Evolutionary conservation across 2,113 vertebrate genomes (phyloP), one percentile per base, ranked within the genome.

Genomic region (Nerophis lumbriciformis): DNA sequence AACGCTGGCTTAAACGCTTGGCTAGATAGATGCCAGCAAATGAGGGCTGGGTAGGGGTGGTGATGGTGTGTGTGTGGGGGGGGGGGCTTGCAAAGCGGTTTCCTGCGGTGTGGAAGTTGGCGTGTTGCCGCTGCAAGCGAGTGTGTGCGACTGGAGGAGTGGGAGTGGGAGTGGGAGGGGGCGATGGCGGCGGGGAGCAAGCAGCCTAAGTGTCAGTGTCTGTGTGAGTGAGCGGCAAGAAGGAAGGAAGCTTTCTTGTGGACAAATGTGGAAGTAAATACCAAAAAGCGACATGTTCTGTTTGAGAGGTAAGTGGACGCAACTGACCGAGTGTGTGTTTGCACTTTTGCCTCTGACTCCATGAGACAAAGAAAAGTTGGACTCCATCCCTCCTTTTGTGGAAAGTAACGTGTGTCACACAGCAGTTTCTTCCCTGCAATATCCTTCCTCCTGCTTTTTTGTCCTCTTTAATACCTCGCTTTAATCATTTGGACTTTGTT

Each of bases 361-460:
- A 10, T 69, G 56, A 83, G 73, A 88, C 82, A 88, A 87, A 87
- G 84, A 81, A 76, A 83, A 84, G 71, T 74, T 78, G 13, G 68
- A 62, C 65, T 74, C 60, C 71, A 75, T 77, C 76, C 56, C 59
- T 75, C 53, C 56, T 79, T 79, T 59, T 47, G 68, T 65, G 59
- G 70, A 71, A 75, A 75, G 48, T 45, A 50, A 60, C 62, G 59
- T 63, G 16, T 62, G 61, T 75, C 70, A 62, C 71, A 61, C 50
- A 66, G 68, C 49, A 19, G 59, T 65, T 71, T 82, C 78, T 72
- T 65, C 66, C n/a, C 13, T 59, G 54, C 66, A 64, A 42, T 71
- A 47, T 72, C 69, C 75, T 73, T 53, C 69, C 54, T 73, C 39
- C 5, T 68, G 58, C 68, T 55, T 68, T 81, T 75, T 56, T 44